Evolutionary conservation across 2,888 invertebrate genomes (phyloP).

Genomic region (Agrilus biguttatus): DNA sequence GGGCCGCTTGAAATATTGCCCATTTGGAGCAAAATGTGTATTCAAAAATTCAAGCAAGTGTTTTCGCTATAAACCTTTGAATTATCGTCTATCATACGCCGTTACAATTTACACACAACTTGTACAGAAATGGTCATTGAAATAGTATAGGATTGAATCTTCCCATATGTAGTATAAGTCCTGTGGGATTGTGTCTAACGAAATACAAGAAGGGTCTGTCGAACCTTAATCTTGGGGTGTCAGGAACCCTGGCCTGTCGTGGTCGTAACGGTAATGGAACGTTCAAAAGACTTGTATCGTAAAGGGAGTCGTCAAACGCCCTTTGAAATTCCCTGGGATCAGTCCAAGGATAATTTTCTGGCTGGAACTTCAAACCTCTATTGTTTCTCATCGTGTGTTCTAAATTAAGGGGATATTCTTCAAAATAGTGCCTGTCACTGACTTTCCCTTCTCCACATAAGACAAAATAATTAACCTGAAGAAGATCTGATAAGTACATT

Average conservation of each 20-base stretch:
- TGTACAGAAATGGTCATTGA: constrained; percentile 37
- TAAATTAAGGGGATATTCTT: constrained; percentile 64
- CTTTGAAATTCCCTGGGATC: constrained; percentile 51
- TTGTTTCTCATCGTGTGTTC: constrained; percentile 18
- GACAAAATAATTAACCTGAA: constrained; percentile 71
- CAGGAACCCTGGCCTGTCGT: constrained; percentile 55
- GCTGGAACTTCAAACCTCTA: constrained; percentile 21
- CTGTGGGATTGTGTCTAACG: constrained; percentile 83
- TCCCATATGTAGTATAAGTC: constrained; percentile 77
- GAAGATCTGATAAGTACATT: constrained; percentile 68
- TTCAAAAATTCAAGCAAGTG: no score
- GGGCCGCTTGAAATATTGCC: no score
- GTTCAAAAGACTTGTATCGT: constrained; percentile 36
- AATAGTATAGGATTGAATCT: constrained; percentile 73
- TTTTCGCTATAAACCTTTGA: no score
- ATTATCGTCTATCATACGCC: no score
- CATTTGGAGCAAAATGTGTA: no score
- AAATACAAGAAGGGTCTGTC: constrained; percentile 82
- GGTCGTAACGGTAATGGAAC: constrained; percentile 56
- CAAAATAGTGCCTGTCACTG: constrained; percentile 62
- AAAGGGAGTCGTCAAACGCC: constrained; percentile 52
- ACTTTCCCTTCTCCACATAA: constrained; percentile 65
- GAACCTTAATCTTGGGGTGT: constrained; percentile 61
- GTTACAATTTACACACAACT: background rate
- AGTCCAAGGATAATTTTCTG: constrained; percentile 13